phyloP scores from a whole-genome alignment of 1,140 invertebrate species.

The Eupristina koningsbergeri region DNA sequence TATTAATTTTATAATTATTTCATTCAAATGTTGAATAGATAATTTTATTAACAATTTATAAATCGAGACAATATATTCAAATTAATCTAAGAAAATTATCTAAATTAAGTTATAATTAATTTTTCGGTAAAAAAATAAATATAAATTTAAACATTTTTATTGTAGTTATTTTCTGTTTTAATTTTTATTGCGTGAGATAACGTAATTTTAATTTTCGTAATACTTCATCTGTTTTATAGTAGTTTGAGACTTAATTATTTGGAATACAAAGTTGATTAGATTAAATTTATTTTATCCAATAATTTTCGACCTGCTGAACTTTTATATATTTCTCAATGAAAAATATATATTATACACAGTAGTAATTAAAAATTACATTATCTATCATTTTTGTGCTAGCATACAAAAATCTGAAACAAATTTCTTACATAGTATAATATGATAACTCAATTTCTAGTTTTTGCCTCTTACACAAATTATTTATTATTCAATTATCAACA shows the following conservation, averaged over 20 bases:
- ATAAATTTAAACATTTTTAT: not conserved
- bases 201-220: constrained; percentile 54
- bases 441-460: no score
- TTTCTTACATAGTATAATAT: no score
- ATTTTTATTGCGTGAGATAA: constrained; percentile 55
- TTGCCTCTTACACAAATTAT: no score
- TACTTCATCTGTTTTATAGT: not conserved
- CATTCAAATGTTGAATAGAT: not conserved
- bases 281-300: not conserved
- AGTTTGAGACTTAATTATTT: not conserved
- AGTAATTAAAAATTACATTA: no score
- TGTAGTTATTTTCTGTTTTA: not conserved
- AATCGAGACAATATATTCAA: no score
- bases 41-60: not conserved
- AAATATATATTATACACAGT: no score
- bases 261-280: not conserved
- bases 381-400: no score
- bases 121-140: not conserved
- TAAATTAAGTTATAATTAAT: not conserved
- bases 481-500: no score
- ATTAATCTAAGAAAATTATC: not conserved
- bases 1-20: not conserved
- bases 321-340: no score
- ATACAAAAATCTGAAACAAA: no score
- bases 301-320: not conserved